Percentiles rank a stretch among this genome's conserved stretches.
These are phyloP conservation scores for Poeciliopsis turrubarensis DNA, from an alignment of 2,113 vertebrate genomes.

Conservation along the genomic window DNA sequence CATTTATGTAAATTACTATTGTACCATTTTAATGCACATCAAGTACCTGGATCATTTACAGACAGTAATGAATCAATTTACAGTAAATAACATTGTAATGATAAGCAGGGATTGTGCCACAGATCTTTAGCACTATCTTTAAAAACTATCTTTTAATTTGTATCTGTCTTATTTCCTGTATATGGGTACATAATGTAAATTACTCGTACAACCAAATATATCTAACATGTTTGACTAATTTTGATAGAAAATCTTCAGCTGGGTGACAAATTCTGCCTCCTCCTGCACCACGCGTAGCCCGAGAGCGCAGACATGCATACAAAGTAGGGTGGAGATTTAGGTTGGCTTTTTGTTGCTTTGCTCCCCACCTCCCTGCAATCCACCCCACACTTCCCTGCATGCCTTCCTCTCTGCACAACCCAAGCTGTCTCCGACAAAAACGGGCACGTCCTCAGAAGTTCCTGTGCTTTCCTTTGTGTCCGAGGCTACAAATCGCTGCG, in stretches of 20 bases:
- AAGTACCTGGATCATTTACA: conserved; percentile 23
- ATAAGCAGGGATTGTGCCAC: not conserved
- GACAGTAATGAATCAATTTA: not conserved
- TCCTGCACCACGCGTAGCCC: conserved; percentile 59
- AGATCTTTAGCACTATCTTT: not conserved
- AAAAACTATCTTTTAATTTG: not conserved
- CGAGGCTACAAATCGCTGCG: conserved; percentile 34
- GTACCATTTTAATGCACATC: conserved; percentile 28
- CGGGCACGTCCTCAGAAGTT: conserved; percentile 65
- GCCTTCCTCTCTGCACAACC: conserved; percentile 16
- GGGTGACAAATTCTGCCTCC: conserved; percentile 68
- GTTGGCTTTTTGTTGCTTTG: conserved; percentile 53
- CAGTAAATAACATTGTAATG: not conserved
- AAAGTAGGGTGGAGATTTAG: conserved; percentile 68
- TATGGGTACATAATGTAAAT: conserved; percentile 45
- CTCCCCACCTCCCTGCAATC: conserved; percentile 41
- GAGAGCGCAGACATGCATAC: conserved; percentile 66
- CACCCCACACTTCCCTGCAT: conserved; percentile 19
- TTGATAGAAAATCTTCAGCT: conserved; percentile 51
- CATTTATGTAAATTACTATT: conserved; percentile 43
- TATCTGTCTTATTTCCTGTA: conserved; percentile 12
- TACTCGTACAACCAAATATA: conserved; percentile 58
- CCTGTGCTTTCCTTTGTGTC: conserved; percentile 45
- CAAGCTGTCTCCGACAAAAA: conserved; percentile 55
- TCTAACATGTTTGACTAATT: conserved; percentile 65